Percentiles rank a stretch among this genome's conserved stretches.
Conservation (phyloP, 2,113 vertebrate genomes). For the Delphinapterus leucas region DNA sequence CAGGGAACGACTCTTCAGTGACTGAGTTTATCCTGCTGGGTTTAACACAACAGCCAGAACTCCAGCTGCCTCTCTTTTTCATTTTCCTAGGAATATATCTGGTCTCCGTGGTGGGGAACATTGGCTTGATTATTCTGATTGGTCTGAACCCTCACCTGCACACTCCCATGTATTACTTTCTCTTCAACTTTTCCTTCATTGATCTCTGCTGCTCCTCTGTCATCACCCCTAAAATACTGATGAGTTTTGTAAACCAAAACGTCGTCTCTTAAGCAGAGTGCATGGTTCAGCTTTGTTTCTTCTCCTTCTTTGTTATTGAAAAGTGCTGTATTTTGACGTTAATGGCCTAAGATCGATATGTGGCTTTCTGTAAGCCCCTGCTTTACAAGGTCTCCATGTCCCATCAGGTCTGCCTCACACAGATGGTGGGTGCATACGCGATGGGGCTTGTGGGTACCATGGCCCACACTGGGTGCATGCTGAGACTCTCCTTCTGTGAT, state of each 20-base stretch:
- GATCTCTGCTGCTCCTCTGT: conserved; percentile 61
- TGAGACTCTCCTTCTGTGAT: conserved; percentile 46
- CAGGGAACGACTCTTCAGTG: conserved; percentile 14
- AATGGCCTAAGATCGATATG: conserved; percentile 62
- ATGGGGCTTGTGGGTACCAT: conserved; percentile 19
- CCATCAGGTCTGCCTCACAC: neutral
- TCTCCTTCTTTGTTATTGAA: conserved; percentile 54
- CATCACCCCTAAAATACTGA: conserved; percentile 49
- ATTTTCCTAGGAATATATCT: conserved; percentile 49
- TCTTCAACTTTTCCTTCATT: conserved; percentile 53
- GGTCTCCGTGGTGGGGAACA: conserved; percentile 36
- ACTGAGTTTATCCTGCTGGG: conserved; percentile 56
- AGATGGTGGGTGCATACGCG: neutral
- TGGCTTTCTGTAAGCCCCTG: conserved; percentile 58
- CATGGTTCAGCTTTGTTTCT: conserved; percentile 60
- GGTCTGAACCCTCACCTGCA: conserved; percentile 39
- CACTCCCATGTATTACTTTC: conserved; percentile 65
- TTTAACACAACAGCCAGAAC: conserved; percentile 26
- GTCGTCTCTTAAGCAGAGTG: conserved; percentile 3
- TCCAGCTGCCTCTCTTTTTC: conserved; percentile 43
- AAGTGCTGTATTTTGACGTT: conserved; percentile 52
- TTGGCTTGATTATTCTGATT: conserved; percentile 58
- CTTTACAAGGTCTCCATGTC: conserved; percentile 46
- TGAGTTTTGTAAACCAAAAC: conserved; percentile 20
- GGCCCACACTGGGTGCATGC: conserved; percentile 27